Percentiles rank a stretch among this genome's conserved stretches.
phyloP scores from a whole-genome alignment of 2,888 invertebrate genomes.

The Synergus gifuensis region DNA sequence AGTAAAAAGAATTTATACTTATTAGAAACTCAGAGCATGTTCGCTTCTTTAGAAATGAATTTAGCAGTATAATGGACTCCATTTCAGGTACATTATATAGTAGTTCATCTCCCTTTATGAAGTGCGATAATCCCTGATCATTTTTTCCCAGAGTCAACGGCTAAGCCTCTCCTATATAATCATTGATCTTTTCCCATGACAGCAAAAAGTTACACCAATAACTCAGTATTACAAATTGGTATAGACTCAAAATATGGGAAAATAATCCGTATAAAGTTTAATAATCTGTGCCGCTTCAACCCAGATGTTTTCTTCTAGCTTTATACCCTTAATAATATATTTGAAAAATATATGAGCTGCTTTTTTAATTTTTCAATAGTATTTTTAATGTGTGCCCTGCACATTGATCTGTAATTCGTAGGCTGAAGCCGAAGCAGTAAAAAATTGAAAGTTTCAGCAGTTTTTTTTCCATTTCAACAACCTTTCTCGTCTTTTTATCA shows the following conservation, averaged over 20 bases:
- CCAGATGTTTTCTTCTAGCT: background rate
- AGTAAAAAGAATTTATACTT: constrained; percentile 10
- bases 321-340: background rate
- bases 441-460: constrained; percentile 3
- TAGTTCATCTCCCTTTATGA: background rate
- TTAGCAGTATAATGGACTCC: constrained; percentile 16
- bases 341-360: background rate
- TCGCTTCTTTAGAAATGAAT: background rate
- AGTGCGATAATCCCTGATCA: background rate
- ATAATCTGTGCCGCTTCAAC: background rate
- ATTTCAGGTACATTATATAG: constrained; percentile 12
- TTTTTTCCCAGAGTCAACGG: background rate
- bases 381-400: background rate
- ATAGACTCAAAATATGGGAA: background rate
- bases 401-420: background rate
- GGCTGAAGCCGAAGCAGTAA: background rate
- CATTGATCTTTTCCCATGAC: background rate
- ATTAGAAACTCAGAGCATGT: background rate
- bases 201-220: background rate
- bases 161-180: background rate
- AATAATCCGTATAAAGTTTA: background rate
- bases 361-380: background rate
- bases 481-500: background rate
- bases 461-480: constrained; percentile 2
- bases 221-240: background rate